Conservation (phyloP, 2,797 vertebrate genomes). For the Chelon labrosus region DNA sequence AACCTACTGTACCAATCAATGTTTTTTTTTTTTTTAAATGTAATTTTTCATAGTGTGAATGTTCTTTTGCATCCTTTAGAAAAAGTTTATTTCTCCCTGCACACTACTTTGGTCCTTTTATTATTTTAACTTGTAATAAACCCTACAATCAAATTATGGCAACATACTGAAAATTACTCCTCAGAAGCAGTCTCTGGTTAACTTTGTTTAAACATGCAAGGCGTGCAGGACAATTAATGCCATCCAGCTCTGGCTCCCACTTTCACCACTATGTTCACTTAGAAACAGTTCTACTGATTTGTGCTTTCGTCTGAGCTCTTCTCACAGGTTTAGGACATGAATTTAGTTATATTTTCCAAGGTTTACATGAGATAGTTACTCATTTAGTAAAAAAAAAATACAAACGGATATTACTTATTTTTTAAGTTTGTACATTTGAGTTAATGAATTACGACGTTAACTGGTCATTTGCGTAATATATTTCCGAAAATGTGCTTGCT, state of each 20-base stretch:
- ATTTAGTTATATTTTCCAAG: not conserved
- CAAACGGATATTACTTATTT: too few species aligned
- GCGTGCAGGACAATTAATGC: conserved; percentile 8
- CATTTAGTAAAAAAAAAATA: too few species aligned
- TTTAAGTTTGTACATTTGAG: not conserved
- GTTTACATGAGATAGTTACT: not conserved
- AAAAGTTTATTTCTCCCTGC: not conserved
- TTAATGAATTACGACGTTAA: not conserved
- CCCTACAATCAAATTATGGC: not conserved
- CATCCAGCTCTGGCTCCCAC: conserved; percentile 17
- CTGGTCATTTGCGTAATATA: not conserved
- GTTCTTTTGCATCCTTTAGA: too few species aligned
- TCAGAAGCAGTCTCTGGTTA: not conserved
- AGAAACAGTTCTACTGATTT: not conserved
- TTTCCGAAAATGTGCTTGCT: not conserved
- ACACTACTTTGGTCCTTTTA: not conserved
- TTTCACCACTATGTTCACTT: conserved; percentile 18
- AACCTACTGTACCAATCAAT: too few species aligned
- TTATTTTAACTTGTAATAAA: not conserved
- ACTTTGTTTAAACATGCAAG: conserved; percentile 20
- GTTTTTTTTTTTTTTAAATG: too few species aligned
- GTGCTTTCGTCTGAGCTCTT: too few species aligned
- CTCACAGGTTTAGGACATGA: too few species aligned
- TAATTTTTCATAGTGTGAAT: too few species aligned
- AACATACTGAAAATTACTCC: conserved; percentile 4